A percentile compares a stretch with the other conserved stretches of the same genome.
phyloP scores from a whole-genome alignment of 2,888 invertebrate species.

The Leistus spinibarbis region DNA sequence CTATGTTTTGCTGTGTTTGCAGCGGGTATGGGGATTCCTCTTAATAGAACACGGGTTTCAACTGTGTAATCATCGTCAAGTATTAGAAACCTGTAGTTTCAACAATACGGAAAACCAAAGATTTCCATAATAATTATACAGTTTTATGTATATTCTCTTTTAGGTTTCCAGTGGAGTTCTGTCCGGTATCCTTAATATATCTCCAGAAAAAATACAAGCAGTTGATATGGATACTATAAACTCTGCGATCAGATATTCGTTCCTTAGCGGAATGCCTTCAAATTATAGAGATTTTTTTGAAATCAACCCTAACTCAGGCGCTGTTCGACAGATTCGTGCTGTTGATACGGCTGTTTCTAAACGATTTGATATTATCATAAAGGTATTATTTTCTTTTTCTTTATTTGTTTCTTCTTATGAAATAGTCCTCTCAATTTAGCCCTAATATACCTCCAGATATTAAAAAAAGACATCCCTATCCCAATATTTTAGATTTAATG shows the following conservation, averaged over 20 bases:
- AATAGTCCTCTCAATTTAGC: too few relatives aligned
- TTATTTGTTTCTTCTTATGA: too few relatives aligned
- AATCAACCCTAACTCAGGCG: conserved; percentile 80
- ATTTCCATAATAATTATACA: background rate
- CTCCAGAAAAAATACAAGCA: conserved; percentile 88
- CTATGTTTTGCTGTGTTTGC: too few relatives aligned
- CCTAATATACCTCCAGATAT: too few relatives aligned
- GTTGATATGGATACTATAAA: conserved; percentile 89
- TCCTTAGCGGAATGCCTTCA: conserved; percentile 79
- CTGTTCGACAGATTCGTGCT: conserved; percentile 78
- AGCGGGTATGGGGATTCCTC: too few relatives aligned
- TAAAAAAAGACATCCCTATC: too few relatives aligned
- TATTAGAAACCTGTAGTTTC: background rate
- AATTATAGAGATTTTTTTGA: conserved; percentile 81
- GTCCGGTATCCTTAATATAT: conserved; percentile 80
- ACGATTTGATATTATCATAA: conserved; percentile 80
- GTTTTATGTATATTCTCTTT: conserved; percentile 42
- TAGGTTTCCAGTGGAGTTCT: conserved; percentile 82
- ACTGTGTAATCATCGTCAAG: too few relatives aligned
- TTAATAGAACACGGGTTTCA: too few relatives aligned
- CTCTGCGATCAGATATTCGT: conserved; percentile 80
- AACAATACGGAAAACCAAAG: conserved; percentile 2
- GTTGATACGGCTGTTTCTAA: conserved; percentile 81
- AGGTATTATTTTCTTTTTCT: too few relatives aligned
- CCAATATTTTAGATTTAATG: too few relatives aligned